phyloP scores from a whole-genome alignment of 2,797 vertebrate genomes.

The Dendrocincla tyrannina region DNA sequence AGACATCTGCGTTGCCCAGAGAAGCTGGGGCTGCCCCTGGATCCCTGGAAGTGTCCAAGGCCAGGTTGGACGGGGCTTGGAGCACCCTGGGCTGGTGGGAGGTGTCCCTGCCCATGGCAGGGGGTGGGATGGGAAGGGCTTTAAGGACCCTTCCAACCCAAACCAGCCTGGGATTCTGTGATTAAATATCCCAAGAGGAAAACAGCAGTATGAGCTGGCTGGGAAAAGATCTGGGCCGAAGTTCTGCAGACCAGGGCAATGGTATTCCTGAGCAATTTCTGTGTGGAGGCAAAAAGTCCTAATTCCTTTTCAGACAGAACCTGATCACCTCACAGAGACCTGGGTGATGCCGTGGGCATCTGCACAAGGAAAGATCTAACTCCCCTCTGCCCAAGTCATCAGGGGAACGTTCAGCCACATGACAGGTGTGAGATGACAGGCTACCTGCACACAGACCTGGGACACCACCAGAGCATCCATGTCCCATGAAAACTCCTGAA shows the following conservation, averaged over 20 bases:
- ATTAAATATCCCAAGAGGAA: not conserved
- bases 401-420: not conserved
- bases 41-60: not conserved
- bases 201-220: not conserved
- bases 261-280: not conserved
- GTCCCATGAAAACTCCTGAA: not conserved
- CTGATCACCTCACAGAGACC: not conserved
- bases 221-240: not conserved
- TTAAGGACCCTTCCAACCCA: not conserved
- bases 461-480: not conserved
- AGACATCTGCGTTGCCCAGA: not conserved
- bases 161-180: not conserved
- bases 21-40: not conserved
- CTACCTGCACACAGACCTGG: not conserved
- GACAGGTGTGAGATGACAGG: not conserved
- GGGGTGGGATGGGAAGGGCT: not conserved
- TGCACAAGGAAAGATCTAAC: not conserved
- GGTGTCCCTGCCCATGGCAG: not conserved
- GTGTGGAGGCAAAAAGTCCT: not conserved
- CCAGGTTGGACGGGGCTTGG: fast-evolving
- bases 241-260: not conserved
- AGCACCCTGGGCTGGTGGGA: not conserved
- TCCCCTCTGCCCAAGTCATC: not conserved
- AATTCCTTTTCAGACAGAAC: not conserved
- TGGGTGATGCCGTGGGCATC: not conserved